Percentiles rank a stretch among this genome's conserved stretches.
Evolutionary conservation across 2,797 vertebrate genomes (phyloP).

Genomic region (Myiothlypis chrysogaster): DNA sequence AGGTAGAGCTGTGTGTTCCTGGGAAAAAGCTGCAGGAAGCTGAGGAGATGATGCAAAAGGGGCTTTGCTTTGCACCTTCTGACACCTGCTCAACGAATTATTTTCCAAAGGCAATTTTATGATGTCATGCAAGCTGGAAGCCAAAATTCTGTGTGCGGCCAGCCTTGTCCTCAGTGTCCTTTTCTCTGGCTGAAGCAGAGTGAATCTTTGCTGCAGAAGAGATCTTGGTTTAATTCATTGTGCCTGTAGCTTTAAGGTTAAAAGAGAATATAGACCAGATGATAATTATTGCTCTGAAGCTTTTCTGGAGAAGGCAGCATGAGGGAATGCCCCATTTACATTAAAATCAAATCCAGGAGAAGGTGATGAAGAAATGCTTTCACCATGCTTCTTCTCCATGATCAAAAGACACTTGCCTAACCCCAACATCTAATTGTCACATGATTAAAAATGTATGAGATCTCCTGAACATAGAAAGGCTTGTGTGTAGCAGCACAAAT

Average conservation of each 20-base stretch:
- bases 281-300: constrained; percentile 28
- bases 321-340: neutral
- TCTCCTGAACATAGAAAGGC: neutral
- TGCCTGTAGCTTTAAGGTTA: neutral
- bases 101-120: neutral
- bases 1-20: neutral
- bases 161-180: neutral
- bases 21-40: neutral
- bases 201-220: neutral
- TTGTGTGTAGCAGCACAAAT: neutral
- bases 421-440: neutral
- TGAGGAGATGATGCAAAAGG: neutral
- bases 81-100: neutral
- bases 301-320: neutral
- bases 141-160: neutral
- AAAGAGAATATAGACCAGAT: neutral
- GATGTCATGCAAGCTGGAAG: neutral
- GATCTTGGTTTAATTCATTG: neutral
- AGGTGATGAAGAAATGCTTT: neutral
- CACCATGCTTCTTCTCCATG: neutral
- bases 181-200: neutral
- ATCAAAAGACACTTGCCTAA: constrained; percentile 5
- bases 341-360: neutral
- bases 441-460: neutral
- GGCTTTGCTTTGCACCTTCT: neutral